A percentile compares a stretch with the other conserved stretches of the same genome.
Evolutionary conservation across 2,797 vertebrate species (phyloP).

Genomic region (Chloroceryle inda): DNA sequence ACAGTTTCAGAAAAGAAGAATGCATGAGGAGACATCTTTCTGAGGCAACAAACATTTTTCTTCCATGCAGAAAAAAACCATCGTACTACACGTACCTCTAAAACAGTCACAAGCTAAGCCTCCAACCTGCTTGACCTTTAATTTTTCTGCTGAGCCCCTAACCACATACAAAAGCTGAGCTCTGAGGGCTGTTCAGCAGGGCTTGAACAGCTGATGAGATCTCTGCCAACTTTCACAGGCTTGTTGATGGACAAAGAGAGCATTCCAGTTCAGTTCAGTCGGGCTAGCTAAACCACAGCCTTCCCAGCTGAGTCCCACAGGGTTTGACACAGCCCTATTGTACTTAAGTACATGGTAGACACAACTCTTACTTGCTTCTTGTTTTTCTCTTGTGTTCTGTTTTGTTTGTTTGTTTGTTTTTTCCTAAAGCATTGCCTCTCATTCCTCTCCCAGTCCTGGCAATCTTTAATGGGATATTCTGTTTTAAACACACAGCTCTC

Average conservation of each 20-base stretch:
- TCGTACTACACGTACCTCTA: background rate
- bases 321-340: slow-evolving; percentile 15
- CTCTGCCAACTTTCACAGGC: slow-evolving; percentile 33
- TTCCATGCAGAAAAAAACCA: background rate
- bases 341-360: slow-evolving; percentile 29
- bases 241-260: slow-evolving; percentile 37
- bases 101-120: background rate
- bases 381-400: background rate
- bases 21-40: background rate
- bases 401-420: background rate
- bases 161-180: background rate
- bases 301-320: slow-evolving; percentile 39
- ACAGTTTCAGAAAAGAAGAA: background rate
- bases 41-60: background rate
- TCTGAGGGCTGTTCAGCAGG: background rate
- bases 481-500: background rate
- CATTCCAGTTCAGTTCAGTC: slow-evolving; percentile 41
- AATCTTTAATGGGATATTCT: background rate
- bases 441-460: background rate
- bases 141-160: background rate
- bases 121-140: background rate
- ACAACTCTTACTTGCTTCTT: slow-evolving; percentile 20
- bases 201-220: slow-evolving; percentile 50
- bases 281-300: slow-evolving; percentile 38
- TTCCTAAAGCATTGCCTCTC: background rate